These are phyloP conservation scores for Leptestheria dahalacensis DNA, from an alignment of 1,140 invertebrate genomes.

Conservation along the genomic window DNA sequence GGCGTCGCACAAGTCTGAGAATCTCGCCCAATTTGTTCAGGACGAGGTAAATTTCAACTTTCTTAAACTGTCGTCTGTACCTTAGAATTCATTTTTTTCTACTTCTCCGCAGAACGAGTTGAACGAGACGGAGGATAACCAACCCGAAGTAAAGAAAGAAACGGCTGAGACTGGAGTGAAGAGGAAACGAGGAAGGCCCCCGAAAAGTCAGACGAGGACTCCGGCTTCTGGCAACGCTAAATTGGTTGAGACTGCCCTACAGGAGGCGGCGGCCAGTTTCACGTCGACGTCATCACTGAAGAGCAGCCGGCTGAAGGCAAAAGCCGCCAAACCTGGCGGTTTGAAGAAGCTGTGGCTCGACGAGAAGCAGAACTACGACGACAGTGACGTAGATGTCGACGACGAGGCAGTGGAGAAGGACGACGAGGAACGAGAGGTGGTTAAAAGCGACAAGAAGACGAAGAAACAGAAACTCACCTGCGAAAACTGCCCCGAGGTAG, in stretches of 20 bases:
- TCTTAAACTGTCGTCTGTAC: no score
- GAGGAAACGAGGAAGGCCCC: slow-evolving; percentile 20
- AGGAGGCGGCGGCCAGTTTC: slow-evolving; percentile 3
- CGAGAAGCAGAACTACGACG: not conserved
- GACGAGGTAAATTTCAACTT: not conserved
- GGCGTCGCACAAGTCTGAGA: not conserved
- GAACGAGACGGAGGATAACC: not conserved
- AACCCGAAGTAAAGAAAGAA: not conserved
- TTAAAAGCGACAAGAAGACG: not conserved
- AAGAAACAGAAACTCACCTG: not conserved
- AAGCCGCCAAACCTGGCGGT: slow-evolving; percentile 9
- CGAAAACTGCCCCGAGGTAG: not conserved
- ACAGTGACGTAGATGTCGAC: slow-evolving; percentile 14
- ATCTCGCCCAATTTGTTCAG: not conserved
- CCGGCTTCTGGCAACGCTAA: not conserved
- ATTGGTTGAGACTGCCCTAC: not conserved
- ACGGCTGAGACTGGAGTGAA: slow-evolving; percentile 6
- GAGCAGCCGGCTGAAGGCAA: slow-evolving; percentile 1
- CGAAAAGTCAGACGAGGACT: slow-evolving; percentile 15
- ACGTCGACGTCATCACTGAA: not conserved
- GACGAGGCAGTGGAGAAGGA: slow-evolving; percentile 10
- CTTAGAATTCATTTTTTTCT: no score
- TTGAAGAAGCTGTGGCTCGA: slow-evolving; percentile 12
- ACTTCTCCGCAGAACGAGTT: not conserved
- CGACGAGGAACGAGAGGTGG: not conserved